These are phyloP conservation scores for Cephus runcator DNA, from an alignment of 2,888 invertebrate species.

Conservation along the genomic window DNA sequence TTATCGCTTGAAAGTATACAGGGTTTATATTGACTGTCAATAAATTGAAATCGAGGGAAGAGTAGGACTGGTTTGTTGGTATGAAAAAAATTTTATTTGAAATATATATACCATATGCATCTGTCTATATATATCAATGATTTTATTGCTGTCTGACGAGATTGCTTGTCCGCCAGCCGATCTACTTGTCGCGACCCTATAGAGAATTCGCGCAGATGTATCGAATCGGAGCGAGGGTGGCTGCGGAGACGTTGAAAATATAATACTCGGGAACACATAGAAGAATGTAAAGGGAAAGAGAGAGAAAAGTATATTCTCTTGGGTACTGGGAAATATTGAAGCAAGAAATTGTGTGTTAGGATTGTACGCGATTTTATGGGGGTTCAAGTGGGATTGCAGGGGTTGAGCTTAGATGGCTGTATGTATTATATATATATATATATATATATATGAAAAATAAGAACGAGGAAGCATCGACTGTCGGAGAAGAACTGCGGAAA, in stretches of 20 bases:
- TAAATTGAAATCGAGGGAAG: no score
- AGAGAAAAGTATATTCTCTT: constrained; percentile 14
- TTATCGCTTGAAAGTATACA: no score
- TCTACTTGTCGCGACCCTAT: neutral
- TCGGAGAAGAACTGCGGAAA: neutral
- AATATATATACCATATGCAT: no score
- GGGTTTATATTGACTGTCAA: no score
- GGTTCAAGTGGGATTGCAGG: neutral
- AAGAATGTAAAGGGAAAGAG: neutral
- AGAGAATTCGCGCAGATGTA: neutral
- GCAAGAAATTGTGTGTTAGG: constrained; percentile 38
- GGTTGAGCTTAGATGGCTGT: no score
- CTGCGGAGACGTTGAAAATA: neutral
- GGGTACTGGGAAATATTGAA: constrained; percentile 31
- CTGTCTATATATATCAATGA: neutral
- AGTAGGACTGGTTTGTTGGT: no score
- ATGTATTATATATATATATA: neutral
- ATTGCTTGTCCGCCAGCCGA: neutral
- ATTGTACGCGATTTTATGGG: constrained; percentile 31
- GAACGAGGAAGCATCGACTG: neutral
- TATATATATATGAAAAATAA: neutral
- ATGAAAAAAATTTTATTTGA: no score
- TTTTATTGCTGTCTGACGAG: neutral
- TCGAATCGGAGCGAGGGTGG: neutral
- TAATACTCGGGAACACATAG: neutral